phyloP scores from a whole-genome alignment of 2,113 vertebrate genomes.

The Larimichthys polyactis region DNA sequence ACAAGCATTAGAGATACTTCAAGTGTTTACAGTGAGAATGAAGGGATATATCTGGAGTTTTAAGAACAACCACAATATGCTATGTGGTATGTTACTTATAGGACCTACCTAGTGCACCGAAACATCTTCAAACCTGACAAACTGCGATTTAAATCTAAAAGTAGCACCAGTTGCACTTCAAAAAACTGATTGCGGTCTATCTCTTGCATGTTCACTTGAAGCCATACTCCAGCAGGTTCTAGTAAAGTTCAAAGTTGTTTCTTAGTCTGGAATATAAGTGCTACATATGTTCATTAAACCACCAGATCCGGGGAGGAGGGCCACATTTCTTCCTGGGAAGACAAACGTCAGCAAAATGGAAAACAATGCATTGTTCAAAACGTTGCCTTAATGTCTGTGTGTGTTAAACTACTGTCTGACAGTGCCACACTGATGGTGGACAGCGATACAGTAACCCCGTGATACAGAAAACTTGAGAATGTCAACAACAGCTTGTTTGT shows the following conservation, averaged over 20 bases:
- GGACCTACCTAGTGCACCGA: background rate
- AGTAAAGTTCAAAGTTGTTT: background rate
- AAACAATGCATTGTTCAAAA: background rate
- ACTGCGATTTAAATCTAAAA: background rate
- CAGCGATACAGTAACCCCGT: conserved; percentile 25
- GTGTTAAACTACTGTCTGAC: background rate
- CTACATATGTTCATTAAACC: background rate
- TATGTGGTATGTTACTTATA: background rate
- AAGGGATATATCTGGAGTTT: background rate
- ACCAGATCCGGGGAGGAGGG: background rate
- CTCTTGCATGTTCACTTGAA: background rate
- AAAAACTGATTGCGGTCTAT: background rate
- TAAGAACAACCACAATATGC: background rate
- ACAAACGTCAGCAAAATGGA: too few relatives aligned
- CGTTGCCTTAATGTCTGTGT: background rate
- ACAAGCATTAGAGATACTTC: background rate
- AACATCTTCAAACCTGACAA: background rate
- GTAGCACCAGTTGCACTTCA: background rate
- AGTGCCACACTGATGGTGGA: background rate
- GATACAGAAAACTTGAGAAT: conserved; percentile 46
- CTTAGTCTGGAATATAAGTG: background rate
- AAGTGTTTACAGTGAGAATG: background rate
- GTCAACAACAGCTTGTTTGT: conserved; percentile 39
- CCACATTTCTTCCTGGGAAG: background rate
- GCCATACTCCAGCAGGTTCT: background rate